Base-by-base conservation (phyloP, 1,140 invertebrate genomes). In the Prorops nasuta region DNA sequence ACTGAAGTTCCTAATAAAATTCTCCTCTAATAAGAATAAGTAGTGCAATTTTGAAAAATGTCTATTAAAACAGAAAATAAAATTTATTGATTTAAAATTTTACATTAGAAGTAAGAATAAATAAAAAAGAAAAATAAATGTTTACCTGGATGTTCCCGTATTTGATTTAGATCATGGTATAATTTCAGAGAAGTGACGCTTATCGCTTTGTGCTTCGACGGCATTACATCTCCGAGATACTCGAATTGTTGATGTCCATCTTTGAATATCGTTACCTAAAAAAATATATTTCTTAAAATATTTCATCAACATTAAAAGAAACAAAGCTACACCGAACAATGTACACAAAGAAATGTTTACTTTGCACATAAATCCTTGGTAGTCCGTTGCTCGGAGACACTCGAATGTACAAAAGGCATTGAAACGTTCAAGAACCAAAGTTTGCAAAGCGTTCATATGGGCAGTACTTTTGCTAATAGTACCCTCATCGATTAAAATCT, bases 311-410 rank as follows among this genome's bases (percentile, higher is more conserved):
- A 22, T 7, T 20, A 10, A 17, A n/a, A n/a, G n/a, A n/a, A n/a
- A n/a, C n/a, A n/a, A n/a, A n/a, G n/a, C n/a, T n/a, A n/a, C n/a
- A n/a, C n/a, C n/a, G n/a, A n/a, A n/a, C n/a, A 10, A 28, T 6
- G 24, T 28, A 4, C 24, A 28, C 10, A 28, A 28, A 28, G 24
- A 28, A 55, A 6, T 48, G 56, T 47, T 49, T 41, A 71, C 69
- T 56, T 61, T 67, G 36, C 66, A 63, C 37, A 66, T n/a, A 38
- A 52, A 67, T 39, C 64, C 66, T 49, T 28, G n/a, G 14, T 55
- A 54, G 18, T 60, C 44, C 38, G 31, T 51, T 7, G 54, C 46
- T 45, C 50, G 50, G n/a, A 55, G 47, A 24, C 61, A 58, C 19
- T 64, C 49, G 45, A 69, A 69, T 3, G 19, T 28, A 31, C 73